A percentile compares a stretch with the other conserved stretches of the same genome.
Conservation (phyloP, 1,140 invertebrate species). For the Papilio machaon region DNA sequence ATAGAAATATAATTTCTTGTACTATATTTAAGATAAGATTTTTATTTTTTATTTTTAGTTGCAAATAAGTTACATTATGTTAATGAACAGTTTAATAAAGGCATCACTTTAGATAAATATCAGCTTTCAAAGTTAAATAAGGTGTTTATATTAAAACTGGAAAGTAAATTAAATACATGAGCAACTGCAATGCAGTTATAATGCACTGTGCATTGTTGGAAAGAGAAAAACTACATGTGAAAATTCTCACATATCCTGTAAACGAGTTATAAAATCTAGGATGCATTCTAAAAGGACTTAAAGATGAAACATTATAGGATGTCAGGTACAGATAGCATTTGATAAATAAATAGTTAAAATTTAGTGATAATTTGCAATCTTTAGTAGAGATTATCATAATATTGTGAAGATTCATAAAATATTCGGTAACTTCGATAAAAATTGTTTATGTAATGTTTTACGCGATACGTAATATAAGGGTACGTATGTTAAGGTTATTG, state of each 20-base stretch:
- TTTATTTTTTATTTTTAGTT: no score
- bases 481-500: background rate
- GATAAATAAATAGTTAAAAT: no score
- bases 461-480: background rate
- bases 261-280: background rate
- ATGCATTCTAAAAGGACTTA: background rate
- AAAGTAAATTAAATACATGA: background rate
- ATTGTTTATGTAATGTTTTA: background rate
- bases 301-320: background rate
- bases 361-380: no score
- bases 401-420: background rate
- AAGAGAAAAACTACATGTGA: background rate
- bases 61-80: no score
- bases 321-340: no score
- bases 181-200: background rate
- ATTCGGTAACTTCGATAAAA: background rate
- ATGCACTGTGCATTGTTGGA: background rate
- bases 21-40: no score
- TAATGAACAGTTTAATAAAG: no score
- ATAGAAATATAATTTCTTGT: no score
- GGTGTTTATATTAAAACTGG: no score
- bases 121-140: no score
- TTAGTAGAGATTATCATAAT: background rate
- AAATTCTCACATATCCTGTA: background rate
- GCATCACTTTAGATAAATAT: no score